Percentiles rank a stretch among this genome's conserved stretches.
Conservation (phyloP, 2,113 vertebrate genomes). For the Sterrhoptilus dennistouni region DNA sequence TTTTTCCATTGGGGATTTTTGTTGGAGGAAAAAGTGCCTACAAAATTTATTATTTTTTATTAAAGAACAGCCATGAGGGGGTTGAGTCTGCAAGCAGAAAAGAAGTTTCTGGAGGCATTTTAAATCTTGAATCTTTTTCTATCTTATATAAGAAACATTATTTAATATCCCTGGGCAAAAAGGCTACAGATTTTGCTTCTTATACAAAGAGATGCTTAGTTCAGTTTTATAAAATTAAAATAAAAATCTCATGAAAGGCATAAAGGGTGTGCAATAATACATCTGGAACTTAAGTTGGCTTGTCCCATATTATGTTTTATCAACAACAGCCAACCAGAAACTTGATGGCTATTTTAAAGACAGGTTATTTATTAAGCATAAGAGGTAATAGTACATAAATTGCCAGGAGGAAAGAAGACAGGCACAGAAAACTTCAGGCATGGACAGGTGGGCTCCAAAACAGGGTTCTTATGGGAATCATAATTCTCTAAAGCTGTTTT, state of each 20-base stretch:
- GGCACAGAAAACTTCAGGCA: neutral
- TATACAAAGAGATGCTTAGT: neutral
- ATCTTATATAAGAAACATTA: neutral
- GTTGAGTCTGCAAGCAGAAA: neutral
- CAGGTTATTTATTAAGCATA: neutral
- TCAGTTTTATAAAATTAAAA: neutral
- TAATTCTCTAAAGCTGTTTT: neutral
- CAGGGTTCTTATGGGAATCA: neutral
- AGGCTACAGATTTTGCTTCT: neutral
- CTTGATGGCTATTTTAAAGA: neutral
- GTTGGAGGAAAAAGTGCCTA: neutral
- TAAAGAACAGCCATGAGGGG: neutral
- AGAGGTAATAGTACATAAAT: neutral
- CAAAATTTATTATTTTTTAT: slow-evolving; percentile 38
- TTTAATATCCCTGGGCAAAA: neutral
- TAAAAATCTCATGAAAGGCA: neutral
- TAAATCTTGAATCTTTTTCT: neutral
- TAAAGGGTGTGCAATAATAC: neutral
- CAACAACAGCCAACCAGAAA: neutral
- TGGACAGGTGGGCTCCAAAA: neutral
- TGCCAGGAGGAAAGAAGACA: neutral
- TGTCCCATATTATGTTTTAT: neutral
- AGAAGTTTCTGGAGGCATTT: slow-evolving; percentile 17
- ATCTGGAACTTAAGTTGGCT: neutral
- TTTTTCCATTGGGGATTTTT: slow-evolving; percentile 1